Evolutionary conservation across 2,888 invertebrate genomes (phyloP).

Genomic region (Teinopalpus imperialis): DNA sequence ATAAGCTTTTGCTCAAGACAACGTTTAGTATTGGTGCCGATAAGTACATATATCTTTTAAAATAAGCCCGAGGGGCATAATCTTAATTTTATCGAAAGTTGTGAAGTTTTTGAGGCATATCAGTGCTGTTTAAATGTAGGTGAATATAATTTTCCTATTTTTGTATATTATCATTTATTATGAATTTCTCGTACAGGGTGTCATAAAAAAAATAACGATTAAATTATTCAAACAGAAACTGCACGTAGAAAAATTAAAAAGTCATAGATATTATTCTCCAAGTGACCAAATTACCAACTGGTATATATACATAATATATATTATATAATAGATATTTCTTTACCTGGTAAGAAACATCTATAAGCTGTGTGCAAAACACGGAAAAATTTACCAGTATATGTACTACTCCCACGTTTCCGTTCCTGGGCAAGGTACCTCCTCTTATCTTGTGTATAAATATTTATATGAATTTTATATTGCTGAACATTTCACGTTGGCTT

Average conservation of each 20-base stretch:
- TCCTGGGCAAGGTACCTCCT: slow-evolving; percentile 23
- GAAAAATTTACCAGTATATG: not conserved
- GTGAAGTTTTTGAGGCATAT: slow-evolving; percentile 67
- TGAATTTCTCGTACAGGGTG: slow-evolving; percentile 35
- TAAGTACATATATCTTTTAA: no score
- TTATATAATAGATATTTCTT: slow-evolving; percentile 24
- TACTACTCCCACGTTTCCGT: slow-evolving; percentile 19
- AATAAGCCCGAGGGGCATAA: slow-evolving; percentile 50
- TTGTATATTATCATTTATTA: slow-evolving; percentile 43
- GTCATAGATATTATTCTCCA: slow-evolving; percentile 56
- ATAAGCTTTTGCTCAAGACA: no score
- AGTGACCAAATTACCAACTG: slow-evolving; percentile 64
- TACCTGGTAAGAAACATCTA: slow-evolving; percentile 21
- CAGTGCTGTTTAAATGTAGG: slow-evolving; percentile 54
- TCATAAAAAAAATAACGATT: slow-evolving; percentile 32
- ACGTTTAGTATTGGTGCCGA: no score
- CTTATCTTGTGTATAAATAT: slow-evolving; percentile 39
- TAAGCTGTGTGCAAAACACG: slow-evolving; percentile 1
- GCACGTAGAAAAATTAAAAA: slow-evolving; percentile 45
- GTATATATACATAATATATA: slow-evolving; percentile 26
- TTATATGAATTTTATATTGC: slow-evolving; percentile 50
- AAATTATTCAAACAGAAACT: slow-evolving; percentile 30
- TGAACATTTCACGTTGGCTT: slow-evolving; percentile 66
- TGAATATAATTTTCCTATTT: slow-evolving; percentile 49
- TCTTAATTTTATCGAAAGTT: slow-evolving; percentile 59